A percentile compares a stretch with the other conserved stretches of the same genome.
phyloP scores from a whole-genome alignment of 1,140 invertebrate species.

The Coelopa frigida region DNA sequence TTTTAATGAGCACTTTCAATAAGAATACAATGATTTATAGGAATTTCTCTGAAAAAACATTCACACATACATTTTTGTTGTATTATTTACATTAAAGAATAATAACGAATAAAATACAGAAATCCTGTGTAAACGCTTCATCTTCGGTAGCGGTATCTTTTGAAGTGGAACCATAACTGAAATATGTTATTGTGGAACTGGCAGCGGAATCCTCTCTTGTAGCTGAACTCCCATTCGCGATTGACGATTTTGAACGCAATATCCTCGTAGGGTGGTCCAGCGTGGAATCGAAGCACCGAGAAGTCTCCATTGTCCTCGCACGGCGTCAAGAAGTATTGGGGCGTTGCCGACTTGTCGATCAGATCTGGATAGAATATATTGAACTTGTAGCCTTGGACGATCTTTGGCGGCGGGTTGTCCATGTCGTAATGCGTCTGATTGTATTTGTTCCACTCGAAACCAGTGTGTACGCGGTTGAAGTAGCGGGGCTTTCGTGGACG shows the following conservation, averaged over 20 bases:
- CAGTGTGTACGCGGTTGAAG: constrained; percentile 92
- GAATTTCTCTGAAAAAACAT: too few species aligned
- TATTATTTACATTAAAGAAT: too few species aligned
- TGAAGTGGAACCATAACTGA: constrained; percentile 99
- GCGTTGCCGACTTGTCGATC: constrained; percentile 90
- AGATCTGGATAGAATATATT: constrained; percentile 99
- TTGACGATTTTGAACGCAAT: constrained; percentile 99
- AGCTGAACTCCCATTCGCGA: constrained; percentile 98
- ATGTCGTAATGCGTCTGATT: constrained; percentile 99
- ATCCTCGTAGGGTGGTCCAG: constrained; percentile 98
- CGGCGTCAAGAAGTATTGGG: constrained; percentile 87
- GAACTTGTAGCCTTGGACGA: constrained; percentile 99
- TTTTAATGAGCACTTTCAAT: too few species aligned
- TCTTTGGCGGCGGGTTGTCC: constrained; percentile 99
- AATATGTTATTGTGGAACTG: constrained; percentile 99
- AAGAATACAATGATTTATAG: too few species aligned
- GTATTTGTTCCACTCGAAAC: constrained; percentile 99
- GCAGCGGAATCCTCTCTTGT: constrained; percentile 95
- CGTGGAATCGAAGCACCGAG: constrained; percentile 87
- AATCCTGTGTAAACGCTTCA: constrained; percentile 54
- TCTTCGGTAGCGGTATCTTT: constrained; percentile 91
- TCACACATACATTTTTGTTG: too few species aligned
- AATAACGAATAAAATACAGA: too few species aligned
- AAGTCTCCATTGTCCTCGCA: constrained; percentile 93
- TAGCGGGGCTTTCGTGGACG: constrained; percentile 94